Conservation (phyloP, 2,113 vertebrate species). For the Cyprinodon brontotheroides region DNA sequence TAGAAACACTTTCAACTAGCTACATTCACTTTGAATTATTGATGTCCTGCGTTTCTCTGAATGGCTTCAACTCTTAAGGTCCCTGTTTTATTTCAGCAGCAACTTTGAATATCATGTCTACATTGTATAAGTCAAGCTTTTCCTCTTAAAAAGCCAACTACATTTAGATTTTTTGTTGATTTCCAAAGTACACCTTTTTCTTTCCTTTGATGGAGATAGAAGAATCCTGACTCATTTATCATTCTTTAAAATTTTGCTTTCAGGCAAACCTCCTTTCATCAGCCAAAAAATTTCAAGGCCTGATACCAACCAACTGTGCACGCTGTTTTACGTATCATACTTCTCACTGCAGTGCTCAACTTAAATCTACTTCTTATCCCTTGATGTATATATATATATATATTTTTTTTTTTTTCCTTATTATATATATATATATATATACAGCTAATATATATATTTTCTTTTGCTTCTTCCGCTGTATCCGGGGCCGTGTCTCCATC, state of each 20-base stretch:
- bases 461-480: no score
- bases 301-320: no score
- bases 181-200: background rate
- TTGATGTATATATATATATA: no score
- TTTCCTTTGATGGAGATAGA: background rate
- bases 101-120: background rate
- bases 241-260: background rate
- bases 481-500: no score
- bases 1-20: conserved; percentile 5
- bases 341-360: no score
- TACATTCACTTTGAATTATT: conserved; percentile 20
- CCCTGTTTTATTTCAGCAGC: background rate
- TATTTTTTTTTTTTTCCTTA: no score
- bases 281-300: no score
- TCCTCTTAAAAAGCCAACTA: background rate
- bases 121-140: background rate
- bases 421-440: no score
- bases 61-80: background rate
- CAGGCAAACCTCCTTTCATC: background rate
- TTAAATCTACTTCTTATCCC: no score
- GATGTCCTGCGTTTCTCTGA: conserved; percentile 7
- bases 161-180: background rate
- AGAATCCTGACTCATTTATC: background rate
- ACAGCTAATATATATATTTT: no score
- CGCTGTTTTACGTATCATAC: no score